phyloP scores from a whole-genome alignment of 53 echinoderm and acorn worm genomes.

The Henricia sp. region DNA sequence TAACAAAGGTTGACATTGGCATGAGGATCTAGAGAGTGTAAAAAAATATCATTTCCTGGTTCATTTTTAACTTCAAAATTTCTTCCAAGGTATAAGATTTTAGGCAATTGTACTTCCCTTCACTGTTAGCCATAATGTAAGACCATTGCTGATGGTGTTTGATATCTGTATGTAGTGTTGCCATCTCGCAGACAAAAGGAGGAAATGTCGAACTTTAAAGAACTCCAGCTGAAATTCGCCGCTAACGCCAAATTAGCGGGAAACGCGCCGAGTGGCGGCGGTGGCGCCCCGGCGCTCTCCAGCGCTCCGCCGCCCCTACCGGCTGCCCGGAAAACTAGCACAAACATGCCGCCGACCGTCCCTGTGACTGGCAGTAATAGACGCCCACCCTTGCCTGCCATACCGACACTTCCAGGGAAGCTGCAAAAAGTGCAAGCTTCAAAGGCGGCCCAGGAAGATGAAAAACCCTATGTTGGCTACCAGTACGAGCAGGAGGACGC shows the following conservation, averaged over 20 bases:
- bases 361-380: neutral
- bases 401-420: neutral
- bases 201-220: conserved; percentile 19
- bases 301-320: neutral
- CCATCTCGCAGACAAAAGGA: neutral
- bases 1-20: no score
- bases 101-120: no score
- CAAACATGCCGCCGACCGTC: neutral
- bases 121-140: no score
- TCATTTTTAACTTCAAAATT: no score
- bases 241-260: neutral
- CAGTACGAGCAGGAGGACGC: neutral
- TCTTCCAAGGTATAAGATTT: no score
- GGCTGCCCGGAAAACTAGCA: no score
- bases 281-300: neutral
- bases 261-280: neutral
- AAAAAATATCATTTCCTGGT: no score
- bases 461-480: neutral
- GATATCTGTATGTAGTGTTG: neutral
- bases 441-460: neutral
- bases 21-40: no score
- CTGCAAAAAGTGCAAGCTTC: neutral
- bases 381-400: conserved; percentile 20
- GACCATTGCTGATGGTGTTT: no score
- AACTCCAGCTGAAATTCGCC: conserved; percentile 29